Evolutionary conservation across 2,113 vertebrate genomes (phyloP), one percentile per base, ranked within the genome.

Genomic region (Rhinichthys klamathensis): DNA sequence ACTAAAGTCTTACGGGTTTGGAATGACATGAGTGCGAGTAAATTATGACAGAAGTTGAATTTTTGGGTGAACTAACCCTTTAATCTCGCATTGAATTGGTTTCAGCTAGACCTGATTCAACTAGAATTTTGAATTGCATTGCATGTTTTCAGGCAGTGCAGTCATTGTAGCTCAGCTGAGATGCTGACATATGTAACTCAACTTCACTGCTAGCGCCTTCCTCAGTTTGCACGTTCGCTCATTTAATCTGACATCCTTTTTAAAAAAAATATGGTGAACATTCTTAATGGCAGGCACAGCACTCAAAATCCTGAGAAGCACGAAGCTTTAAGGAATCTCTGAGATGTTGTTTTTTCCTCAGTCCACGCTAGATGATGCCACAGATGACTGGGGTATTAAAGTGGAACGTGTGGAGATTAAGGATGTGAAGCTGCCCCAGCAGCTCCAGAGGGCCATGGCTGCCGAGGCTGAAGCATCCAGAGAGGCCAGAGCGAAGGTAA

Each of bases 321-420:
- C 23, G 10, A 49, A 30, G 38, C 60, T 46, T 27, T 27, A 9
- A 61, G 54, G 13, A 78, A n/a, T 61, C 49, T 76, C 27, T 79
- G 16, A 25, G n/a, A 78, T 7, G 38, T 27, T 76, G 12, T 79
- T 32, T 82, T 54, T 72, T 27, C 56, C 3, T 13, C 72, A 99
- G 98, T 82, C 38, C 13, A 94, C 95, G 0, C 95, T 99, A 77
- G 98, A 99, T 13, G 96, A 96, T 0, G 98, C 97, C 10, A 99
- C 98, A 0, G 97, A 99, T 0, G 88, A 96, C 13, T 99, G 98
- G 98, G 98, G 98, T 1, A 99, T 99, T 87, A 99, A 99, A 88
- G 98, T 99, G 90, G 96, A 99, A 89, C 96, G 98, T 0, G 98
- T 99, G 91, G 98, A 99, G 88, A 99, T 99, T 83, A 99, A 99